phyloP scores from a whole-genome alignment of 2,113 vertebrate genomes.

The Nestor notabilis region DNA sequence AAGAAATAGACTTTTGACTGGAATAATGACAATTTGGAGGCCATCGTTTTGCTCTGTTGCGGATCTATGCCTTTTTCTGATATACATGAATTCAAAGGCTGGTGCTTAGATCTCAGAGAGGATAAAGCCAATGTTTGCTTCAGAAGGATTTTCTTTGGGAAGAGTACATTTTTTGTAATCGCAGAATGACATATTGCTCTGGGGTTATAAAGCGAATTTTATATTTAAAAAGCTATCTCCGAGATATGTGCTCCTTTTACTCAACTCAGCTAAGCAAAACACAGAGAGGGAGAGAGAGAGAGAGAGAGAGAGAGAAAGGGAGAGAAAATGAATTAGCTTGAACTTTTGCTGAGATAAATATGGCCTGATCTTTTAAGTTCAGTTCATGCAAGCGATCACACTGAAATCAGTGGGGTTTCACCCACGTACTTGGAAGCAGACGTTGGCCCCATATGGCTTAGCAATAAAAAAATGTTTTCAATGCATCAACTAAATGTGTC shows the following conservation, averaged over 20 bases:
- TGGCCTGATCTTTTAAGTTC: constrained; percentile 44
- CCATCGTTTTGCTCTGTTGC: not conserved
- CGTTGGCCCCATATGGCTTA: not conserved
- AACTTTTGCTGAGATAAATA: constrained; percentile 55
- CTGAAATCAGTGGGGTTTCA: constrained; percentile 19
- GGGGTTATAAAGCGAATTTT: constrained; percentile 37
- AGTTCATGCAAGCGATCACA: constrained; percentile 14
- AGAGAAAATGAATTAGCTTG: constrained; percentile 58
- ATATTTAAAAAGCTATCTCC: constrained; percentile 43
- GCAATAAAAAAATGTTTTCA: not conserved
- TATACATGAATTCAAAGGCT: constrained; percentile 14
- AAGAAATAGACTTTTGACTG: constrained; percentile 1
- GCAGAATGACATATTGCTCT: constrained; percentile 33
- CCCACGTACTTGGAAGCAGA: not conserved
- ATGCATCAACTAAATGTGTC: not conserved
- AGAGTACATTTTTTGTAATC: not conserved
- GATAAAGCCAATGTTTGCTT: constrained; percentile 32
- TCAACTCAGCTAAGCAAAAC: constrained; percentile 42
- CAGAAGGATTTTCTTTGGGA: constrained; percentile 35
- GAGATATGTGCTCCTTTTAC: constrained; percentile 1
- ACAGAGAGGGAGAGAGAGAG: not conserved
- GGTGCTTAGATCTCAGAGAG: not conserved
- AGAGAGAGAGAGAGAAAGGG: not conserved
- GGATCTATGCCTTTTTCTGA: not conserved
- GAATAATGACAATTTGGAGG: not conserved